Evolutionary conservation across 2,113 vertebrate species (phyloP).

Genomic region (Atherinomorus stipes): DNA sequence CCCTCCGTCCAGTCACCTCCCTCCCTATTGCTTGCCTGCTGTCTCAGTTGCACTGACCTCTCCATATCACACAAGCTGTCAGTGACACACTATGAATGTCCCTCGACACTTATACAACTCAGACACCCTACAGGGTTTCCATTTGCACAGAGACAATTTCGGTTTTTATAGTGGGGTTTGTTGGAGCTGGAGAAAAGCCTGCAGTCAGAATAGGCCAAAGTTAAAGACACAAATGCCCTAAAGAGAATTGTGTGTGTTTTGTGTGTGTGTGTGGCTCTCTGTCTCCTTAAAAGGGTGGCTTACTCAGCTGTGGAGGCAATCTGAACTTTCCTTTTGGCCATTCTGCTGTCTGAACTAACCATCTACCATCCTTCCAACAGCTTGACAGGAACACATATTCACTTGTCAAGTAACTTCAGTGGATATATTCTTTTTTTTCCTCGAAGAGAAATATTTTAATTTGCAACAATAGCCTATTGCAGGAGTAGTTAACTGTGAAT

Average conservation of each 20-base stretch:
- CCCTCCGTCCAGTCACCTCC: constrained; percentile 3
- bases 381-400: constrained; percentile 12
- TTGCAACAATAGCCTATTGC: background rate
- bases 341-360: constrained; percentile 2
- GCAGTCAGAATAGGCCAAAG: constrained; percentile 46
- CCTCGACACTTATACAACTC: constrained; percentile 63
- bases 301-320: constrained; percentile 22
- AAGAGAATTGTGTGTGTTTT: constrained; percentile 26
- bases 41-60: constrained; percentile 61
- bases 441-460: background rate
- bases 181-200: constrained; percentile 38
- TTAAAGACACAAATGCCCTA: constrained; percentile 29
- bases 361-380: background rate
- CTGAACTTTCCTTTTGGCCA: constrained; percentile 1
- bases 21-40: constrained; percentile 26
- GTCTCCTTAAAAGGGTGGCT: constrained; percentile 11
- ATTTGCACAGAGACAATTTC: constrained; percentile 70
- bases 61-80: constrained; percentile 72
- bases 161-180: constrained; percentile 48
- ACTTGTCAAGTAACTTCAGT: background rate
- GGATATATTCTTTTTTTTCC: constrained; percentile 3
- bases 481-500: background rate
- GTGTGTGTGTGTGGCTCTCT: constrained; percentile 6
- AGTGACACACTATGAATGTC: constrained; percentile 65
- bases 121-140: constrained; percentile 62